Base-by-base conservation (phyloP, 2,797 vertebrate species). In the Cossypha heuglini region DNA sequence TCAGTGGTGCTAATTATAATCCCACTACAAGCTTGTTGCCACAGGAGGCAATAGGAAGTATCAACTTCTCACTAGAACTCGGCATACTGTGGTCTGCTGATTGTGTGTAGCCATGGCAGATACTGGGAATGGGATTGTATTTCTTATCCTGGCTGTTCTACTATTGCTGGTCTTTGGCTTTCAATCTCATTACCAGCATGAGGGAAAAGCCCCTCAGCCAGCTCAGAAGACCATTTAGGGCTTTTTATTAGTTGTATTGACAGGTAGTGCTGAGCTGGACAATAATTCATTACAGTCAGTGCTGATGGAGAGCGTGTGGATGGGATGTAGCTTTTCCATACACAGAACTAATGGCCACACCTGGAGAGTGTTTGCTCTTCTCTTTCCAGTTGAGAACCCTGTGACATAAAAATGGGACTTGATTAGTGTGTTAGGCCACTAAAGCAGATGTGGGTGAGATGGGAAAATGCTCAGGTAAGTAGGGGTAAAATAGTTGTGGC, bases 1-100 rank as follows among this genome's bases (percentile, higher is more conserved):
- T 93, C 85, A 85, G 67, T 2, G 3, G 66, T 86, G 91, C 90
- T 93, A 90, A 93, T 91, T 88, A 61, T 46, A 88, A 86, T 90
- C 85, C 76, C 43, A 35, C 5, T 18, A 49, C 77, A 72, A 83
- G 69, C 54, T 86, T 67, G 48, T 83, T 89, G 82, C 76, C 2
- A 3, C 58, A 16, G 0, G 46, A 68, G 73, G 86, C 86, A 69
- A 75, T 93, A 77, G 93, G 93, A 91, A 91, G 18, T 73, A 66
- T 76, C 89, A 76, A 3, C 55, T 90, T 83, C 82, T 88, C 67
- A 21, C 85, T 64, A 6, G 57, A 90, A 49, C 45, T 72, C 40
- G 2, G 52, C 6, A 3, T 20, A 4, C 38, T 43, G 25, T 33
- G 61, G 1, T 58, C 75, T 91, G 71, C 67, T 79, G 81, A 52